Percentiles rank a stretch among this genome's conserved stretches.
phyloP scores from a whole-genome alignment of 2,113 vertebrate genomes.

The Neolamprologus devosi region DNA sequence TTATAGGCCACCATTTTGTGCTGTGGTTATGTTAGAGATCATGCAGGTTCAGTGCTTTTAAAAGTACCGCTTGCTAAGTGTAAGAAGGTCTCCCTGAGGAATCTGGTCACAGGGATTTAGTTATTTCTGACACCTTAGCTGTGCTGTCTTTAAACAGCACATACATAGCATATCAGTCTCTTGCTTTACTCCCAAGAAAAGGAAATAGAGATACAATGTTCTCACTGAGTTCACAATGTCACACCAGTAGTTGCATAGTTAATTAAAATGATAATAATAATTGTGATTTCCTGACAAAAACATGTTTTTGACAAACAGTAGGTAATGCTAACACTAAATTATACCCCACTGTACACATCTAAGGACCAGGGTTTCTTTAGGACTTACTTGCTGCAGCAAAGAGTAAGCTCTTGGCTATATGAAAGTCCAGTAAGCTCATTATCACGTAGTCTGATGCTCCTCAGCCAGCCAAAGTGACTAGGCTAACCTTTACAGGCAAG shows the following conservation, averaged over 20 bases:
- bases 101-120: not conserved
- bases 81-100: not conserved
- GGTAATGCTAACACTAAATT: not conserved
- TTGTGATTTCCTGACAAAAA: not conserved
- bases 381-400: constrained; percentile 43
- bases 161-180: not conserved
- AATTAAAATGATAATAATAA: not conserved
- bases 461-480: constrained; percentile 52
- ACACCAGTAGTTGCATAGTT: not conserved
- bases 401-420: constrained; percentile 48
- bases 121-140: not conserved
- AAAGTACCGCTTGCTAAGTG: not conserved
- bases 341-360: not conserved
- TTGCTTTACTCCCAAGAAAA: not conserved
- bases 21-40: not conserved
- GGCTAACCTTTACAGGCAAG: constrained; percentile 54
- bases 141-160: not conserved
- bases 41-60: not conserved
- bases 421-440: constrained; percentile 69
- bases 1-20: constrained; percentile 15
- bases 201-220: not conserved
- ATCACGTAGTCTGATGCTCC: constrained; percentile 55
- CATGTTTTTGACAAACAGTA: not conserved
- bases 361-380: not conserved
- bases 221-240: not conserved